A percentile compares a stretch with the other conserved stretches of the same genome.
Conservation (phyloP, 2,113 vertebrate species). For the Etheostoma cragini region DNA sequence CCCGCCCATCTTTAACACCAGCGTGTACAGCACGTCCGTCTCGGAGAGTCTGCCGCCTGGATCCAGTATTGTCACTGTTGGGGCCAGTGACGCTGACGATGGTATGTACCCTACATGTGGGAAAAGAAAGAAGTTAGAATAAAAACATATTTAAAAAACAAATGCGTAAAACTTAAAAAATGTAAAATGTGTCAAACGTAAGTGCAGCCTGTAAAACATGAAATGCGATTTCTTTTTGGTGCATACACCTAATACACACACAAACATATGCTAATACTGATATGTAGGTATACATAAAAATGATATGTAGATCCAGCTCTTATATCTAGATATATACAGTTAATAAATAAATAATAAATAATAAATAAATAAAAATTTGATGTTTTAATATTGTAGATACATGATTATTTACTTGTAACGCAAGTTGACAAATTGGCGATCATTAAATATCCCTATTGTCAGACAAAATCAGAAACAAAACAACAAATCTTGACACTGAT, state of each 20-base stretch:
- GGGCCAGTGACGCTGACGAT: constrained; percentile 89
- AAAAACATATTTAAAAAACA: background rate
- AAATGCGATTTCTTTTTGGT: background rate
- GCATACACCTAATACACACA: background rate
- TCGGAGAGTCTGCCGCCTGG: constrained; percentile 89
- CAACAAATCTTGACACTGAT: background rate
- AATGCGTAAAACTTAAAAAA: background rate
- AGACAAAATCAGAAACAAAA: background rate
- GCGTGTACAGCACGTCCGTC: constrained; percentile 88
- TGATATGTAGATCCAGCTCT: background rate
- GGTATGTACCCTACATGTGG: constrained; percentile 83
- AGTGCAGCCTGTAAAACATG: background rate
- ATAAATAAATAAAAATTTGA: too few species aligned
- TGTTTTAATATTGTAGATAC: background rate
- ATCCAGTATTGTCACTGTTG: constrained; percentile 87
- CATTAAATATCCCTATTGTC: background rate
- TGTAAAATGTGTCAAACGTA: background rate
- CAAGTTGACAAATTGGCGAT: background rate
- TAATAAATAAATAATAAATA: too few species aligned
- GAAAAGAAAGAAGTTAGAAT: background rate
- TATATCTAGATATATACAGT: background rate
- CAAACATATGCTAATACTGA: background rate
- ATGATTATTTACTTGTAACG: background rate
- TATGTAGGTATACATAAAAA: background rate
- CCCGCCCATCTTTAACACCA: constrained; percentile 86